Conservation (phyloP, 2,113 vertebrate species). For the Python bivittatus region DNA sequence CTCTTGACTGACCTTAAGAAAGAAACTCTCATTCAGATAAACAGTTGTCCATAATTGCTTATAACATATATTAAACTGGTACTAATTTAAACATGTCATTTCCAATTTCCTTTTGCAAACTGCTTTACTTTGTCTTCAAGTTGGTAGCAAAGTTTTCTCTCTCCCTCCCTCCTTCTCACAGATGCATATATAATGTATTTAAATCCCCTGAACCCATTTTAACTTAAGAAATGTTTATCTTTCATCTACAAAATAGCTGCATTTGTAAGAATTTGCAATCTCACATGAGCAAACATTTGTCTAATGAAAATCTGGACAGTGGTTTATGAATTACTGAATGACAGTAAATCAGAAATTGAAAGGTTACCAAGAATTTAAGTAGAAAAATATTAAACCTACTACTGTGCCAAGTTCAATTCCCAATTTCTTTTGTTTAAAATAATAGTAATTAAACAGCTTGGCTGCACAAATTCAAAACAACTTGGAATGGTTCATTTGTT, state of each 20-base stretch:
- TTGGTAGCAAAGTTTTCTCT: constrained; percentile 51
- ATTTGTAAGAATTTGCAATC: constrained; percentile 54
- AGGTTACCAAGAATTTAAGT: constrained; percentile 49
- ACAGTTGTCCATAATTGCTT: not conserved
- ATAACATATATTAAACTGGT: constrained; percentile 10
- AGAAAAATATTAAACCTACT: constrained; percentile 76
- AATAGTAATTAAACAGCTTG: constrained; percentile 49
- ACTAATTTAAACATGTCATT: constrained; percentile 48
- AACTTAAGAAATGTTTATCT: constrained; percentile 56
- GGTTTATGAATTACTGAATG: constrained; percentile 73
- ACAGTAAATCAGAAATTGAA: constrained; percentile 60
- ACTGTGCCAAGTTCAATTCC: constrained; percentile 76
- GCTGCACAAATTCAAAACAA: not conserved
- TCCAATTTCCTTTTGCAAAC: constrained; percentile 16
- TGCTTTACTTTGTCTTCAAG: constrained; percentile 17
- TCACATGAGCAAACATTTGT: constrained; percentile 48
- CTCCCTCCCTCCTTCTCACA: not conserved
- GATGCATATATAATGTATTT: constrained; percentile 9
- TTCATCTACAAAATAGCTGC: constrained; percentile 63
- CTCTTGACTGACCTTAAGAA: constrained; percentile 18
- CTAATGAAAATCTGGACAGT: constrained; percentile 57
- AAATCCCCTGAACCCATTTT: not conserved
- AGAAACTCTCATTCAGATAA: constrained; percentile 39
- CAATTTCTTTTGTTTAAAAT: constrained; percentile 74
- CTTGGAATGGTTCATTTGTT: constrained; percentile 63